Conservation (phyloP, 2,888 invertebrate genomes). For the Encarsia formosa region DNA sequence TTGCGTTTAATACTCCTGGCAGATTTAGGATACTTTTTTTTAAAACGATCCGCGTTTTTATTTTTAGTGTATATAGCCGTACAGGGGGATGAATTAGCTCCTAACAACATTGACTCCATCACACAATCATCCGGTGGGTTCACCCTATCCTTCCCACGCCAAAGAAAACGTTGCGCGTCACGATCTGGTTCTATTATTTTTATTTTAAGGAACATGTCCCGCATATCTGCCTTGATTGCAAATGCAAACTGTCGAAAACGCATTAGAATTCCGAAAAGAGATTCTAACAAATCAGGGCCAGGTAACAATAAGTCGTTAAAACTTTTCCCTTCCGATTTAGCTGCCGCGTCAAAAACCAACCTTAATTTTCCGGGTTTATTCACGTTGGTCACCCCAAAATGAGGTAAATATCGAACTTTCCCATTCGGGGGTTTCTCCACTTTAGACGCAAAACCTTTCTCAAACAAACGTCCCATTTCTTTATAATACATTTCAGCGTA, state of each 20-base stretch:
- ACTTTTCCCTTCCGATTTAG: neutral
- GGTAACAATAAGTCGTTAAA: slow-evolving; percentile 3
- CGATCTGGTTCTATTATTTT: neutral
- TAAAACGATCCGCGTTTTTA: neutral
- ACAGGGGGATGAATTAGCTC: slow-evolving; percentile 2
- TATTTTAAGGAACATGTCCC: slow-evolving; percentile 5
- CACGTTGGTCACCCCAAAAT: neutral
- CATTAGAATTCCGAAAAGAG: slow-evolving; percentile 1
- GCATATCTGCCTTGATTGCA: slow-evolving; percentile 3
- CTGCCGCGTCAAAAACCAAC: neutral
- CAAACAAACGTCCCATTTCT: slow-evolving; percentile 4
- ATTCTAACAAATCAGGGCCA: slow-evolving; percentile 2
- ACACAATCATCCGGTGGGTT: neutral
- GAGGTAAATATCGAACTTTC: neutral
- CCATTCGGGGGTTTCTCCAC: neutral
- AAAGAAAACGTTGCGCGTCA: slow-evolving; percentile 6
- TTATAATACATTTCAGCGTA: neutral
- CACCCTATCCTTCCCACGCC: neutral
- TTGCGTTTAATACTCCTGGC: neutral
- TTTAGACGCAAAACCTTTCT: neutral
- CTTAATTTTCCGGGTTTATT: neutral
- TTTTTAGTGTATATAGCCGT: slow-evolving; percentile 4
- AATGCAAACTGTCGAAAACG: neutral
- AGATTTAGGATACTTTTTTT: neutral
- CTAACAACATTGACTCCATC: neutral